Evolutionary conservation across 2,113 vertebrate species (phyloP).

Genomic region (Salvelinus sp.): DNA sequence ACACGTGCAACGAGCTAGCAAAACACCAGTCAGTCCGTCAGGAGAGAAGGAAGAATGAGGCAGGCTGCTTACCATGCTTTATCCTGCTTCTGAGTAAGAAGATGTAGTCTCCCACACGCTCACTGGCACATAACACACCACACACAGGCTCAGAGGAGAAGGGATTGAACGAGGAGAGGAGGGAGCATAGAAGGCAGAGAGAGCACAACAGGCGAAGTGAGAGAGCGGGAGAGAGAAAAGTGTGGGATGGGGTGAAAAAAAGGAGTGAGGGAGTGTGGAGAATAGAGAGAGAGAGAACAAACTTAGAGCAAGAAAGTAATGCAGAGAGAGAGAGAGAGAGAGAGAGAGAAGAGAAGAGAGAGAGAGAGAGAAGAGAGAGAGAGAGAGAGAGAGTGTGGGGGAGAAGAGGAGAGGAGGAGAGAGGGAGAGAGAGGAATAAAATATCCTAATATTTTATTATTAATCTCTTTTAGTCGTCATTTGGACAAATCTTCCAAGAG

Average conservation of each 20-base stretch:
- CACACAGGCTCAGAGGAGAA: background rate
- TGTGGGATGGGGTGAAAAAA: background rate
- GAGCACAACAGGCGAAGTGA: background rate
- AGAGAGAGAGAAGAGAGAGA: background rate
- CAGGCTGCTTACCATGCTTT: too few relatives aligned
- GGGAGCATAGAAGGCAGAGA: background rate
- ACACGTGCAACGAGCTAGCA: too few relatives aligned
- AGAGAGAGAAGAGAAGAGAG: background rate
- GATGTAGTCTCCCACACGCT: conserved; percentile 14
- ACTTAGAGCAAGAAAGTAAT: too few relatives aligned
- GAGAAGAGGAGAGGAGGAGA: conserved; percentile 19
- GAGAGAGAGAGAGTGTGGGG: conserved; percentile 9
- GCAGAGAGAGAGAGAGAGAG: conserved; percentile 8
- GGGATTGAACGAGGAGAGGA: background rate
- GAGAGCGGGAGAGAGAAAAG: background rate
- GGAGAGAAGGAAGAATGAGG: too few relatives aligned
- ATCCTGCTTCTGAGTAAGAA: too few relatives aligned
- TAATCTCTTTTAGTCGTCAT: too few relatives aligned
- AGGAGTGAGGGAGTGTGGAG: too few relatives aligned
- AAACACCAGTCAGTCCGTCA: too few relatives aligned
- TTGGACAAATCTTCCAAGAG: too few relatives aligned
- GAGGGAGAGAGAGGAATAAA: background rate
- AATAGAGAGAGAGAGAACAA: background rate
- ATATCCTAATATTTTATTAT: too few relatives aligned
- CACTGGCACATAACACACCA: conserved; percentile 1